Conservation (phyloP, 2,888 invertebrate genomes). For the Lamproptera curius region DNA sequence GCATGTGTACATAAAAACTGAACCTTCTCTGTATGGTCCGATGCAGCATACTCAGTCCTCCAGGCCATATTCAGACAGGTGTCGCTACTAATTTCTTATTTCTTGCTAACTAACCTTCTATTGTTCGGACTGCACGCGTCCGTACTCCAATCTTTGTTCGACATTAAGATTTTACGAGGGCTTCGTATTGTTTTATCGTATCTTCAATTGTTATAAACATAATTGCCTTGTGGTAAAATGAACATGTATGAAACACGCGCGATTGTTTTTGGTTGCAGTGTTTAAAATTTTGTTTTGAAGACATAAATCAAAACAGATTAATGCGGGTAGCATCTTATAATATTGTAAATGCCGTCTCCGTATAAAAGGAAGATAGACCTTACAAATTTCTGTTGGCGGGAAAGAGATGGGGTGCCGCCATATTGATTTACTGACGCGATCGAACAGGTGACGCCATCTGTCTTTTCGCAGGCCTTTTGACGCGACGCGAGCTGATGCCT, state of each 20-base stretch:
- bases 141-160: not conserved
- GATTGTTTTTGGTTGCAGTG: not conserved
- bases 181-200: not conserved
- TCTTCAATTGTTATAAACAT: slow-evolving; percentile 2
- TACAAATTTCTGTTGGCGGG: slow-evolving; percentile 18
- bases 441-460: slow-evolving; percentile 47
- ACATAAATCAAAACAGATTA: slow-evolving; percentile 55
- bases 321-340: slow-evolving; percentile 49
- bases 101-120: slow-evolving; percentile 17
- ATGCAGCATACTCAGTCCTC: not conserved
- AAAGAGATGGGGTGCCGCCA: slow-evolving; percentile 35
- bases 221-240: too few species aligned
- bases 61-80: slow-evolving; percentile 17
- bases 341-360: slow-evolving; percentile 34
- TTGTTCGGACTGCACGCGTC: slow-evolving; percentile 7
- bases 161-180: slow-evolving; percentile 8
- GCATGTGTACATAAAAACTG: slow-evolving; percentile 1
- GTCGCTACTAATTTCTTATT: slow-evolving; percentile 21
- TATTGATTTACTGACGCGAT: slow-evolving; percentile 52
- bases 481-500: slow-evolving; percentile 28
- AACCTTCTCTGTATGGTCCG: slow-evolving; percentile 1
- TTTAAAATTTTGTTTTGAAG: slow-evolving; percentile 28
- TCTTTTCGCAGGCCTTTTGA: slow-evolving; percentile 38
- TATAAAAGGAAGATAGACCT: slow-evolving; percentile 35
- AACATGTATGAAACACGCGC: not conserved